These are phyloP conservation scores for Cottoperca gobio DNA, from an alignment of 2,797 vertebrate genomes.

Conservation along the genomic window DNA sequence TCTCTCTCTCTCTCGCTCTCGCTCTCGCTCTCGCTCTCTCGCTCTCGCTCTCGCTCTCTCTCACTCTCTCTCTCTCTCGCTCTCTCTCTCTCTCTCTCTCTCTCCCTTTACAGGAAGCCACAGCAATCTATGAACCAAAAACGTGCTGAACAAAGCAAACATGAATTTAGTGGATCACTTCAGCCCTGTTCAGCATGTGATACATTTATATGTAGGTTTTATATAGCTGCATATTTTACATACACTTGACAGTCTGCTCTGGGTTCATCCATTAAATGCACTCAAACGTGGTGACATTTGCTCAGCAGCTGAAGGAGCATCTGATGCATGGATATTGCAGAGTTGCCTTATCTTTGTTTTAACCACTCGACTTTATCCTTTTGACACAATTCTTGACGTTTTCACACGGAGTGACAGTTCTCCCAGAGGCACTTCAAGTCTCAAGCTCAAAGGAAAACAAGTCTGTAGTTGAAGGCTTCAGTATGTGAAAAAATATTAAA, in stretches of 20 bases:
- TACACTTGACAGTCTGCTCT: constrained; percentile 43
- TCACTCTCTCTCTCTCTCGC: not conserved
- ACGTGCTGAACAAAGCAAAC: constrained; percentile 12
- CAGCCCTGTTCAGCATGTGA: constrained; percentile 48
- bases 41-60: not conserved
- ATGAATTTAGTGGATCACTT: constrained; percentile 27
- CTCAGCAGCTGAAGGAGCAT: constrained; percentile 70
- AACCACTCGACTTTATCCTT: constrained; percentile 16
- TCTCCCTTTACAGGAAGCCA: constrained; percentile 23
- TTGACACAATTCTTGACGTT: not conserved
- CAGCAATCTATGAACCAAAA: constrained; percentile 34
- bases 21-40: too few species aligned
- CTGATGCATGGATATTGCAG: constrained; percentile 50
- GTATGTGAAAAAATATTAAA: constrained; percentile 14
- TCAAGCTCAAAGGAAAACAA: constrained; percentile 2
- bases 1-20: too few species aligned
- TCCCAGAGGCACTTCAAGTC: constrained; percentile 14
- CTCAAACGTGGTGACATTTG: constrained; percentile 65
- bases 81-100: not conserved
- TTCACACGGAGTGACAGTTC: not conserved
- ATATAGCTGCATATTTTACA: constrained; percentile 69
- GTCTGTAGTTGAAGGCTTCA: constrained; percentile 21
- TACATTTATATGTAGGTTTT: constrained; percentile 62
- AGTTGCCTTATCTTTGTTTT: constrained; percentile 50
- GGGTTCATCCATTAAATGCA: constrained; percentile 40